A percentile compares a stretch with the other conserved stretches of the same genome.
phyloP scores from a whole-genome alignment of 2,888 invertebrate genomes.

The Caenorhabditis sinica region DNA sequence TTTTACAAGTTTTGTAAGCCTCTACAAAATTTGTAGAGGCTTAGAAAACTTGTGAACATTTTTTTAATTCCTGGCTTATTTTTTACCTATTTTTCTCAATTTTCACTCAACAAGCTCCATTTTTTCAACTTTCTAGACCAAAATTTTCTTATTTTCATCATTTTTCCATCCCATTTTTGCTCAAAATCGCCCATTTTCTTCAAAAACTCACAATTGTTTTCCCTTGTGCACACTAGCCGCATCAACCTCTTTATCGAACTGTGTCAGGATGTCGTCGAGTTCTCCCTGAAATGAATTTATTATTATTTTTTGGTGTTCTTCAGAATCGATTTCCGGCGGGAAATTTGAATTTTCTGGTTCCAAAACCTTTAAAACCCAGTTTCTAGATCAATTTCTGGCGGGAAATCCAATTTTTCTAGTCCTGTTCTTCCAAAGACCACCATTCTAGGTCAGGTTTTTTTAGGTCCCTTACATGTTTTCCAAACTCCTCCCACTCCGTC shows the following conservation, averaged over 20 bases:
- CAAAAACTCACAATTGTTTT: conserved; percentile 82
- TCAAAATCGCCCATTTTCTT: neutral
- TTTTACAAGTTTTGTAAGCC: too few relatives aligned
- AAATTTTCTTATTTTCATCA: neutral
- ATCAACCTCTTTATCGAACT: conserved; percentile 83
- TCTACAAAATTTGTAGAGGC: too few relatives aligned
- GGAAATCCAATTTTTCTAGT: conserved; percentile 2
- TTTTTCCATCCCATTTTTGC: neutral
- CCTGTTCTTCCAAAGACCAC: too few relatives aligned
- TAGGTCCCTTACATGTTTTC: conserved; percentile 74
- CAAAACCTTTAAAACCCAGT: too few relatives aligned
- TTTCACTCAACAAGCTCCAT: too few relatives aligned
- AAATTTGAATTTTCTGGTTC: neutral
- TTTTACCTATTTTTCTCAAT: conserved; percentile 2
- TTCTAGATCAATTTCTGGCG: too few relatives aligned
- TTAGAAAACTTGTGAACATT: too few relatives aligned
- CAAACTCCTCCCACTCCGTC: conserved; percentile 84
- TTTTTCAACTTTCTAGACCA: too few relatives aligned
- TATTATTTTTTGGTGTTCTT: too few relatives aligned
- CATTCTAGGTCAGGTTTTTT: too few relatives aligned
- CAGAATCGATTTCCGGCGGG: neutral
- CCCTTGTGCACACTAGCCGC: conserved; percentile 83
- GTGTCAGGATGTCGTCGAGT: conserved; percentile 81
- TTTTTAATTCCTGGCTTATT: too few relatives aligned
- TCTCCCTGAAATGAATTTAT: conserved; percentile 71